These are phyloP conservation scores for Acrocephalus kingi DNA, from an alignment of 2,113 vertebrate genomes.

Conservation along the genomic window DNA sequence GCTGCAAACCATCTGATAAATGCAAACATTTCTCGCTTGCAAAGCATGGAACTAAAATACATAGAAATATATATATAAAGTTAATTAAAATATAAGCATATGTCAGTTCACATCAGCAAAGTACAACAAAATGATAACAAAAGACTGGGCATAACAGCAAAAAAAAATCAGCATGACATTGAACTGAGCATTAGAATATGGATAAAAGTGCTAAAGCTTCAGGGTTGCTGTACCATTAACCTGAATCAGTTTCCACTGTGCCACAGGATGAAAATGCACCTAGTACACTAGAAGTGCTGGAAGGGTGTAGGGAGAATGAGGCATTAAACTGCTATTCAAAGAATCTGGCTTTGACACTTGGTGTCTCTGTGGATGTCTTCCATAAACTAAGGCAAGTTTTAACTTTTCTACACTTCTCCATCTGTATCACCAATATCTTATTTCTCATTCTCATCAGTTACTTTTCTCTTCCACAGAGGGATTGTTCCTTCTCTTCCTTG, in stretches of 20 bases:
- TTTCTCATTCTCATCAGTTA: background rate
- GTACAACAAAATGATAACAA: background rate
- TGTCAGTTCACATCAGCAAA: background rate
- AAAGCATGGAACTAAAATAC: slow-evolving; percentile 82
- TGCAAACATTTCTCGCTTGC: slow-evolving; percentile 74
- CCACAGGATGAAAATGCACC: background rate
- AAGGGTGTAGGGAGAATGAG: background rate
- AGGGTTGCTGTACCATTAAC: background rate
- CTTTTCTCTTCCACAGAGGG: background rate
- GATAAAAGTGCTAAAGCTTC: background rate
- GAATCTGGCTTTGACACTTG: background rate
- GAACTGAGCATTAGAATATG: background rate
- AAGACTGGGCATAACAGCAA: background rate
- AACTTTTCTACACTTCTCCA: background rate
- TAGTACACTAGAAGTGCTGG: background rate
- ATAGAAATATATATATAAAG: background rate
- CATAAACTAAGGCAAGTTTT: background rate
- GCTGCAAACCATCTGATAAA: slow-evolving; percentile 79
- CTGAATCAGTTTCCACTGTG: background rate
- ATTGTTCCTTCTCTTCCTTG: background rate
- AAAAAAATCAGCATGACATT: background rate
- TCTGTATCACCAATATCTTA: background rate
- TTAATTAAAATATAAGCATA: background rate
- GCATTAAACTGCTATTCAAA: background rate
- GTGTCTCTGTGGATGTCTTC: background rate